A percentile compares a stretch with the other conserved stretches of the same genome.
Evolutionary conservation across 1,140 invertebrate genomes (phyloP).

Genomic region (Halotydeus destructor): DNA sequence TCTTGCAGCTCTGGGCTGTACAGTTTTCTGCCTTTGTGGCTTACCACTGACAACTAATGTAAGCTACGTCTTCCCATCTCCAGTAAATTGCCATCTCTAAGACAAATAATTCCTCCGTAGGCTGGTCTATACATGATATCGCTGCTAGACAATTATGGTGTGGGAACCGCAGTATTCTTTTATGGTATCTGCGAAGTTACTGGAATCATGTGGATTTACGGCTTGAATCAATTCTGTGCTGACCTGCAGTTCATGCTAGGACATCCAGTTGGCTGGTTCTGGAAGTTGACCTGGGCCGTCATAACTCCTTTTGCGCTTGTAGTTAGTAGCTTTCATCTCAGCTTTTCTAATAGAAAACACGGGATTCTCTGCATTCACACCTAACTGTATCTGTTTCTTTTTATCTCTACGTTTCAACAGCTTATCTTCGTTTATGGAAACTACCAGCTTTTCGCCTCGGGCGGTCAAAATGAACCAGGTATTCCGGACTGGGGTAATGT

Average conservation of each 20-base stretch:
- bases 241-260: conserved; percentile 59
- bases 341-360: not conserved
- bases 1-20: conserved; percentile 36
- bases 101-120: conserved; percentile 28
- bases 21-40: conserved; percentile 40
- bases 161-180: conserved; percentile 52
- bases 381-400: not conserved
- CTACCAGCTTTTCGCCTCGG: too few relatives aligned
- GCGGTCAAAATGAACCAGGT: not conserved
- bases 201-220: conserved; percentile 49
- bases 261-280: conserved; percentile 43
- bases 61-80: conserved; percentile 5
- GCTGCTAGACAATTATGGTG: conserved; percentile 62
- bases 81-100: too few relatives aligned
- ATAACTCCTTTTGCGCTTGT: conserved; percentile 44
- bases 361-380: not conserved
- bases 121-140: conserved; percentile 67
- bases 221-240: conserved; percentile 40
- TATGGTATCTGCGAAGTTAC: conserved; percentile 46
- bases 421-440: conserved; percentile 24
- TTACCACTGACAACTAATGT: conserved; percentile 24
- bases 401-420: conserved; percentile 18
- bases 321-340: conserved; percentile 20
- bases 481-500: conserved; percentile 1
- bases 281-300: conserved; percentile 55